These are phyloP conservation scores for Lithobates pipiens DNA, from an alignment of 2,797 vertebrate genomes.

Conservation along the genomic window DNA sequence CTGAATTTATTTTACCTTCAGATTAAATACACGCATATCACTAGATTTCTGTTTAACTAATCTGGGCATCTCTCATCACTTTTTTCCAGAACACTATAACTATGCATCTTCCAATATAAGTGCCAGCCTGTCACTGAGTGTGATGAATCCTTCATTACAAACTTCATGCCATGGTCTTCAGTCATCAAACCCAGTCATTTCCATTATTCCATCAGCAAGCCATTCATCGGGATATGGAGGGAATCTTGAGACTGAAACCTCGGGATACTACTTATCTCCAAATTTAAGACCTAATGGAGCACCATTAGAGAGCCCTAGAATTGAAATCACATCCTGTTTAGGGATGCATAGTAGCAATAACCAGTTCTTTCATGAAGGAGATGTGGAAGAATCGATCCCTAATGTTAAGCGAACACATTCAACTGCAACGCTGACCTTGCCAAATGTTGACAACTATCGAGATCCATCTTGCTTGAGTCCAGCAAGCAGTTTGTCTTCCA, in stretches of 20 bases:
- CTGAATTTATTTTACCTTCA: background rate
- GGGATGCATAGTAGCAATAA: slow-evolving; percentile 77
- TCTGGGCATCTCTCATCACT: slow-evolving; percentile 52
- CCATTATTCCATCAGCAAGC: slow-evolving; percentile 77
- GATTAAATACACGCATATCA: slow-evolving; percentile 24
- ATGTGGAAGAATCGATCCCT: slow-evolving; percentile 82
- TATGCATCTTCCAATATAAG: slow-evolving; percentile 82
- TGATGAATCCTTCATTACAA: slow-evolving; percentile 84
- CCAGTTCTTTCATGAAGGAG: slow-evolving; percentile 87
- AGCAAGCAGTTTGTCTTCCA: slow-evolving; percentile 93
- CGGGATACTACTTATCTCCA: slow-evolving; percentile 83
- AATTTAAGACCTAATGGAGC: slow-evolving; percentile 83
- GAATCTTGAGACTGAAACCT: slow-evolving; percentile 77
- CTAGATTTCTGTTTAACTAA: slow-evolving; percentile 45
- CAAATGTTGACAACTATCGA: slow-evolving; percentile 88
- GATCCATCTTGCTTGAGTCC: slow-evolving; percentile 95
- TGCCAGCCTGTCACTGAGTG: slow-evolving; percentile 81
- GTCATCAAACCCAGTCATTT: slow-evolving; percentile 80
- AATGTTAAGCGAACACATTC: slow-evolving; percentile 82
- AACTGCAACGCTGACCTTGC: slow-evolving; percentile 89
- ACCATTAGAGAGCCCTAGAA: slow-evolving; percentile 93
- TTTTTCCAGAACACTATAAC: slow-evolving; percentile 87
- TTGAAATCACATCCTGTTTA: slow-evolving; percentile 94
- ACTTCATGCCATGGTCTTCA: slow-evolving; percentile 90
- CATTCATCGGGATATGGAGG: slow-evolving; percentile 82